These are phyloP conservation scores for Metridium senile DNA, from an alignment of 92 coral and sea anemone genomes.

Conservation along the genomic window DNA sequence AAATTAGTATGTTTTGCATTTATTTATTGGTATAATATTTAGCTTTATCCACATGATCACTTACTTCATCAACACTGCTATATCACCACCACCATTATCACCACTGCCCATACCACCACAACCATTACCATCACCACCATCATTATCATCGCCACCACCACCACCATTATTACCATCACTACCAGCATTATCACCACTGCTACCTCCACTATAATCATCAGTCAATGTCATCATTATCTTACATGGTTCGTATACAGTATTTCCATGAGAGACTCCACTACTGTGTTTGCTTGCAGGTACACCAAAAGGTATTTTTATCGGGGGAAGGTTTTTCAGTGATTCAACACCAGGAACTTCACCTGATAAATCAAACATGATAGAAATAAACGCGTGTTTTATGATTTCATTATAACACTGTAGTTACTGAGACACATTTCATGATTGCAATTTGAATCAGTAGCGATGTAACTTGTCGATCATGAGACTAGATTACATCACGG, in stretches of 20 bases:
- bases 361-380: background rate
- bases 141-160: no score
- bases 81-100: no score
- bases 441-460: no score
- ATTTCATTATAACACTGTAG: background rate
- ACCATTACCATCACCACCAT: no score
- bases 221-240: slow-evolving; percentile 39
- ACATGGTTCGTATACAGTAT: slow-evolving; percentile 52
- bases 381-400: background rate
- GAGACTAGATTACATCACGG: no score
- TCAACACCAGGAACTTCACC: slow-evolving; percentile 65
- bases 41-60: no score
- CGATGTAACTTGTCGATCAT: no score
- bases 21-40: no score
- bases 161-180: no score
- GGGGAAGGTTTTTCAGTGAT: slow-evolving; percentile 50
- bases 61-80: no score
- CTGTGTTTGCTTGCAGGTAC: slow-evolving; percentile 41
- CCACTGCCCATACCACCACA: no score
- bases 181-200: background rate
- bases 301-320: slow-evolving; percentile 37
- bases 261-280: slow-evolving; percentile 51
- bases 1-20: background rate
- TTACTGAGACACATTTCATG: no score
- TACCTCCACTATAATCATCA: background rate